Evolutionary conservation across 2,888 invertebrate genomes (phyloP), one percentile per base, ranked within the genome.

Genomic region (Agrotis segetum): DNA sequence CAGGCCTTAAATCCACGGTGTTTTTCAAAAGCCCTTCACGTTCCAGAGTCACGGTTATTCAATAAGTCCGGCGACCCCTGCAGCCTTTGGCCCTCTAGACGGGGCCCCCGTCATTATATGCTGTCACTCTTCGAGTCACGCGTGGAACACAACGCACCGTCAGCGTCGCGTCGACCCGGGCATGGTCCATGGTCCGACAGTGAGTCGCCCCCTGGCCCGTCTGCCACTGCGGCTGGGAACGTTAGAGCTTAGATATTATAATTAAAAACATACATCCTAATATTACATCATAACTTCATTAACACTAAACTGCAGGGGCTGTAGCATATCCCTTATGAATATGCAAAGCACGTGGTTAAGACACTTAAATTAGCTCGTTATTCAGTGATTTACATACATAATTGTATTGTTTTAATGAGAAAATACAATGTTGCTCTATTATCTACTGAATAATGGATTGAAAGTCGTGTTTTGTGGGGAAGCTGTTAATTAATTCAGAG

Each of bases 381-480:
- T 89, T 89, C 88, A 79, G 76, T 80, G 85, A 92, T 92, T 91
- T 91, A 87, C 91, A 91, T 92, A 86, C 87, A 88, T 90, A 89
- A 91, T 89, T 81, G 82, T 85, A 86, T 86, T 86, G 81, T 83
- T 81, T 77, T 87, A 88, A 88, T 84, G 82, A 88, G 84, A 79
- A 85, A 83, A 79, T 82, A 81, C 79, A 82, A 73, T 76, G 77
- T 64, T 64, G 62, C 40, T 74, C 73, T 76, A 81, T 81, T 72
- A 74, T 59, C 58, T 65, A 16, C 58, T 61, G 64, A 70, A 83
- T 79, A 71, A 79, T 75, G 65, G 29, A 68, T 66, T 40, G 29
- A 62, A 74, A 77, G 56, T 78, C 16, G 67, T 71, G 63, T 65
- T n/a, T 59, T 63, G 29, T 46, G 49, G 29, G 59, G 53, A 59